Conservation (phyloP, 2,113 vertebrate species). For the Anser cygnoides region DNA sequence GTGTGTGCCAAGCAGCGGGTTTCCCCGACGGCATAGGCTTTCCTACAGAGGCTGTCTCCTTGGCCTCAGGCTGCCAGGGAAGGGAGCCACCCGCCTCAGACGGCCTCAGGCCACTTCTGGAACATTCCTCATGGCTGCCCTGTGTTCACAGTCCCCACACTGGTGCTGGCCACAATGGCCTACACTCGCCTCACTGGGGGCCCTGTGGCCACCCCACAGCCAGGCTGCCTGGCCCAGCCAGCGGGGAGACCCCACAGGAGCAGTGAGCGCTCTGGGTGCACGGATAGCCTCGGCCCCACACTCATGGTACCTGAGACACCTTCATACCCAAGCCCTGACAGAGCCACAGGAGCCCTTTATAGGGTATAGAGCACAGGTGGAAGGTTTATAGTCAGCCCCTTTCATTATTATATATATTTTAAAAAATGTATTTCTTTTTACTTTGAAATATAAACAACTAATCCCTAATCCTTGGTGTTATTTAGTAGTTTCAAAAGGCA, state of each 20-base stretch:
- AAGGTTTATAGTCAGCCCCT: neutral
- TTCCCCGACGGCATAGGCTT: no score
- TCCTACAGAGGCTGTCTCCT: neutral
- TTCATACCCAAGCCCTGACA: neutral
- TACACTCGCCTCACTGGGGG: no score
- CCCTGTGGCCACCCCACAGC: no score
- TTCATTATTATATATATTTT: neutral
- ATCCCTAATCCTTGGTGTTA: rapidly evolving
- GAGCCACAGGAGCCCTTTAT: neutral
- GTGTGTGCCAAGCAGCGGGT: no score
- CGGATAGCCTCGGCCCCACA: no score
- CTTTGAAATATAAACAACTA: neutral
- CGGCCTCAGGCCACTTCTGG: neutral
- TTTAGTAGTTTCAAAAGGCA: neutral
- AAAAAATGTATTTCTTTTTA: neutral
- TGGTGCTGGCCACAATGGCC: no score
- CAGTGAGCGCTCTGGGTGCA: no score
- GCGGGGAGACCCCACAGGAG: no score
- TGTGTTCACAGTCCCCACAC: no score
- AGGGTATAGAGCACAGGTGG: neutral
- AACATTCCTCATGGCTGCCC: neutral
- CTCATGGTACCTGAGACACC: no score
- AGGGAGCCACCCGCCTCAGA: neutral
- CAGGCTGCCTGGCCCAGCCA: no score
- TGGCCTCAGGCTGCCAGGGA: neutral